Conservation (phyloP, 2,113 vertebrate genomes). For the Elephas maximus region DNA sequence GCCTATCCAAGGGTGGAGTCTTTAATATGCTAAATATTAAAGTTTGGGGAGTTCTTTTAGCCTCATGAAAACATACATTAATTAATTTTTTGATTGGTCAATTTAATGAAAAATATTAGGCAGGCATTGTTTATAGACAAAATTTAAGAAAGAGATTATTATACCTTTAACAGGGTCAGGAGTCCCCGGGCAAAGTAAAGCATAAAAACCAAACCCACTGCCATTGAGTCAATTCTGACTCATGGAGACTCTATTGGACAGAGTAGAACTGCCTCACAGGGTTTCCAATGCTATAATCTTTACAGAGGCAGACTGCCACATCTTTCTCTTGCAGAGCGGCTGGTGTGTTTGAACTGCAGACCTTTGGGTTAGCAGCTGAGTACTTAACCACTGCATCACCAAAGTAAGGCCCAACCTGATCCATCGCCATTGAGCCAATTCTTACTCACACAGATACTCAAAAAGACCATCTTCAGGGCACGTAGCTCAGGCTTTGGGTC, state of each 20-base stretch:
- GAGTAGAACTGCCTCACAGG: background rate
- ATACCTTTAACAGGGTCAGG: background rate
- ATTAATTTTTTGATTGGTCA: background rate
- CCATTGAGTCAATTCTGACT: background rate
- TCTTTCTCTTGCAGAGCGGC: background rate
- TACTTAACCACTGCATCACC: background rate
- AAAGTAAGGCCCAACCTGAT: background rate
- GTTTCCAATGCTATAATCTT: background rate
- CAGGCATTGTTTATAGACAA: background rate
- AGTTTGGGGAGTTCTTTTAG: background rate
- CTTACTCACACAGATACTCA: no score
- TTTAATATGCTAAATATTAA: background rate
- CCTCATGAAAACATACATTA: background rate
- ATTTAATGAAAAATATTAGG: conserved; percentile 18
- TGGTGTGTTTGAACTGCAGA: background rate
- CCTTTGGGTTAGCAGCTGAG: background rate
- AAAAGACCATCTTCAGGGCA: background rate
- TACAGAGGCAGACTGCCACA: background rate
- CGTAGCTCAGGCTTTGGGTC: background rate
- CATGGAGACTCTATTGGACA: background rate
- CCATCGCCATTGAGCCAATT: no score
- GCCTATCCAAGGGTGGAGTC: background rate
- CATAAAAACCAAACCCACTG: background rate
- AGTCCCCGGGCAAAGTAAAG: background rate
- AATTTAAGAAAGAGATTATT: background rate